Percentiles rank a stretch among this genome's conserved stretches.
Conservation (phyloP, 2,888 invertebrate genomes). For the Drosophila paranaensis region DNA sequence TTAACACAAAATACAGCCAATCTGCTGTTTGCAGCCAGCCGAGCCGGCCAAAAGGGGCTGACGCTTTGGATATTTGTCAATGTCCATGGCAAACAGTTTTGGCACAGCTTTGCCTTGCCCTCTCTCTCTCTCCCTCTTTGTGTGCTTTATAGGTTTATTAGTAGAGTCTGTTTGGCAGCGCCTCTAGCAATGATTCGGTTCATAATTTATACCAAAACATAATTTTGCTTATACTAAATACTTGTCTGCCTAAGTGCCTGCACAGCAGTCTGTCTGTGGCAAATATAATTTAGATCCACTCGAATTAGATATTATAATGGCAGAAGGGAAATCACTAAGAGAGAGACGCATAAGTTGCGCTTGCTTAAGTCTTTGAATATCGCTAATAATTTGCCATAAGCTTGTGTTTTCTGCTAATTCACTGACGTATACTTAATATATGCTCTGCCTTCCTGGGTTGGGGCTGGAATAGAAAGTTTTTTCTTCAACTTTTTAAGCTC, state of each 20-base stretch:
- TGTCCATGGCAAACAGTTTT: constrained; percentile 54
- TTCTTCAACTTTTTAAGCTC: constrained; percentile 45
- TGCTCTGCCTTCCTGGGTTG: background rate
- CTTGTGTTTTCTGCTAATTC: constrained; percentile 39
- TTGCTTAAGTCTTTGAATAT: background rate
- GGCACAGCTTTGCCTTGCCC: constrained; percentile 27
- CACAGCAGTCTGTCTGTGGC: constrained; percentile 1
- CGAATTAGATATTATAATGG: background rate
- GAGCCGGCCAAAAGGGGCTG: constrained; percentile 9
- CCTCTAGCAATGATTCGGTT: constrained; percentile 38
- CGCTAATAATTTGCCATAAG: background rate
- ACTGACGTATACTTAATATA: constrained; percentile 40
- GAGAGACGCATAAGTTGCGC: no score
- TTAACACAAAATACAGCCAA: constrained; percentile 76
- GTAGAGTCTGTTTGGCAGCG: constrained; percentile 49
- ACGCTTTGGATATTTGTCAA: constrained; percentile 70
- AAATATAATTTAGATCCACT: background rate
- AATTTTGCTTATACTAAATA: constrained; percentile 41
- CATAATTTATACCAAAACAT: constrained; percentile 46
- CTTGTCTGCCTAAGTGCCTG: constrained; percentile 30
- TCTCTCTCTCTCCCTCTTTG: background rate
- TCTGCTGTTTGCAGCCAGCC: constrained; percentile 37
- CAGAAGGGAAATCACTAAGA: no score
- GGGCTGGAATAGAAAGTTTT: constrained; percentile 10
- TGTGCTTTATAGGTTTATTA: constrained; percentile 54